Conservation (phyloP, 2,888 invertebrate genomes). For the Rotaria macrura region DNA sequence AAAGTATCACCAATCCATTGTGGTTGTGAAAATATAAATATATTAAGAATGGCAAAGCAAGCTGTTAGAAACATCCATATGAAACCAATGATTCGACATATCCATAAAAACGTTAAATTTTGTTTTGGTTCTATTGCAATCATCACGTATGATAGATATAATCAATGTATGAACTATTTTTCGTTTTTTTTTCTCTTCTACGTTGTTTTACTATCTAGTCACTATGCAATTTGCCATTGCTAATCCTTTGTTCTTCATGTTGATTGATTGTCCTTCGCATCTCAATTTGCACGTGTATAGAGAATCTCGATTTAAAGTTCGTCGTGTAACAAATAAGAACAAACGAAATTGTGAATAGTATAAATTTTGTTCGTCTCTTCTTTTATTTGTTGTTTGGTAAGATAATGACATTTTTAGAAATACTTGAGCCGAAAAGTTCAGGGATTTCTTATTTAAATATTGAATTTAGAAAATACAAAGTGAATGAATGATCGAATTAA, state of each 20-base stretch:
- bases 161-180: background rate
- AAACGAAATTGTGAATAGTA: background rate
- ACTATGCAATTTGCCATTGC: background rate
- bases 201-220: too few species aligned
- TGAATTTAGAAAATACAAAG: background rate
- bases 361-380: background rate
- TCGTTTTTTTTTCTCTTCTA: background rate
- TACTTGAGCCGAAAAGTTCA: constrained; percentile 1
- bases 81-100: constrained; percentile 69
- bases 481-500: background rate
- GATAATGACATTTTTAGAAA: constrained; percentile 1
- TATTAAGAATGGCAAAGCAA: constrained; percentile 85
- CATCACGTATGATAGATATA: background rate
- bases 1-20: constrained; percentile 51
- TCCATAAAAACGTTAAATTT: background rate
- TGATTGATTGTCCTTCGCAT: background rate
- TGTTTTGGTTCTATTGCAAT: background rate
- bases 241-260: background rate
- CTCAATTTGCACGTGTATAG: background rate
- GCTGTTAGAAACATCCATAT: constrained; percentile 94
- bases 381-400: background rate
- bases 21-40: constrained; percentile 86
- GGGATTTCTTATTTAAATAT: background rate
- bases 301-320: background rate
- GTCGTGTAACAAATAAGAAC: background rate